phyloP scores from a whole-genome alignment of 2,113 vertebrate genomes.

The Chionis minor region DNA sequence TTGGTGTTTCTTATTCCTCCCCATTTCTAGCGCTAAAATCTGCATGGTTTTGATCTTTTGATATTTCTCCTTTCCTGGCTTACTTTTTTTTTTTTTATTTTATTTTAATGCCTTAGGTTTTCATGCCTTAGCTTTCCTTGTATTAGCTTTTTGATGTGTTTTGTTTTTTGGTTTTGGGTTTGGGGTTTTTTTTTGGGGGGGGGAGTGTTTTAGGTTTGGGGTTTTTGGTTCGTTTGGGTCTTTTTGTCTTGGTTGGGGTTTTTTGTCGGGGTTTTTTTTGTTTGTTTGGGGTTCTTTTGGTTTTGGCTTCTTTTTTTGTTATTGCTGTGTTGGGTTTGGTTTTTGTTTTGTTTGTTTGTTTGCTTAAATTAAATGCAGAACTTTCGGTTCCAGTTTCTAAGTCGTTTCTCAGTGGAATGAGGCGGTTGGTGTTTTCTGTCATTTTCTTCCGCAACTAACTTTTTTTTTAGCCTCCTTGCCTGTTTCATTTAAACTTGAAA shows the following conservation, averaged over 20 bases:
- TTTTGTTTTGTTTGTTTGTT: not conserved
- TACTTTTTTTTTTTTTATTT: too few relatives aligned
- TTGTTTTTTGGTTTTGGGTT: not conserved
- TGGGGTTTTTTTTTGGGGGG: not conserved
- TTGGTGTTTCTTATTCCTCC: not conserved
- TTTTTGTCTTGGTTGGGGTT: not conserved
- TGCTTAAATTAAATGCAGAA: not conserved
- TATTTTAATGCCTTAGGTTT: not conserved
- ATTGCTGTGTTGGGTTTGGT: too few relatives aligned
- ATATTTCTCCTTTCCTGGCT: not conserved
- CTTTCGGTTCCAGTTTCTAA: not conserved
- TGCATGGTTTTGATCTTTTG: not conserved
- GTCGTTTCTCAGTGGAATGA: not conserved
- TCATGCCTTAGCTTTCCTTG: not conserved
- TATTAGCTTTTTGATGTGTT: not conserved
- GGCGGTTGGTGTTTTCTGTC: not conserved
- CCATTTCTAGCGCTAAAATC: not conserved
- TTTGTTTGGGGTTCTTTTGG: rapidly evolving
- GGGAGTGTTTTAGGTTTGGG: not conserved
- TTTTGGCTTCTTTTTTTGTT: too few relatives aligned
- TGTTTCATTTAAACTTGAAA: not conserved
- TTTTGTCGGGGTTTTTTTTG: not conserved
- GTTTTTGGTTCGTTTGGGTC: not conserved
- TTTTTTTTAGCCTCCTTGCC: not conserved
- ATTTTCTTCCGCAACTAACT: not conserved